phyloP scores from a whole-genome alignment of 2,888 invertebrate species.

The Hipparchia semele region DNA sequence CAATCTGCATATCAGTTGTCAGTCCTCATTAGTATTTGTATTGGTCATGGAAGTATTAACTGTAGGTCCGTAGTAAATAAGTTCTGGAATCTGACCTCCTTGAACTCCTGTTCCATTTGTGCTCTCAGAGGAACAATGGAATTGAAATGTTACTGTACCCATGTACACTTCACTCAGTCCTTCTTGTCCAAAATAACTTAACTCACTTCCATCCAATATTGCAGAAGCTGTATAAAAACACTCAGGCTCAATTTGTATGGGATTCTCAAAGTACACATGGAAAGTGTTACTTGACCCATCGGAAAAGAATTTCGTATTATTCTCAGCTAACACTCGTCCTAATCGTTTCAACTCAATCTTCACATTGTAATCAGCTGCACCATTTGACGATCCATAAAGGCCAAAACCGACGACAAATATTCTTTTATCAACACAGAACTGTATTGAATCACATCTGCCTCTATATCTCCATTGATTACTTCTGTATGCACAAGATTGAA shows the following conservation, averaged over 20 bases:
- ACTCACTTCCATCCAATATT: constrained; percentile 94
- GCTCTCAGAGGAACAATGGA: constrained; percentile 98
- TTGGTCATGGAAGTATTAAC: constrained; percentile 70
- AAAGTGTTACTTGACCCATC: constrained; percentile 98
- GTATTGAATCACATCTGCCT: constrained; percentile 97
- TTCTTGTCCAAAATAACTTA: constrained; percentile 98
- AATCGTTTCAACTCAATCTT: constrained; percentile 96
- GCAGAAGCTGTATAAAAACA: constrained; percentile 98
- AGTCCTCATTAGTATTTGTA: constrained; percentile 76
- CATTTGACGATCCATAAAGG: constrained; percentile 97
- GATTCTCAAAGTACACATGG: constrained; percentile 91
- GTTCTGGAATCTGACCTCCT: constrained; percentile 98
- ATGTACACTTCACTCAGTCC: constrained; percentile 97
- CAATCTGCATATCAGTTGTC: constrained; percentile 65
- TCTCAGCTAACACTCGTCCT: constrained; percentile 94
- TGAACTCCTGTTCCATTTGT: constrained; percentile 99
- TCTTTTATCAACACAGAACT: constrained; percentile 97
- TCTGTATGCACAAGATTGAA: constrained; percentile 97
- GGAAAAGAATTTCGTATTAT: constrained; percentile 96
- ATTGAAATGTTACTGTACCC: constrained; percentile 97
- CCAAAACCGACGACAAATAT: constrained; percentile 98
- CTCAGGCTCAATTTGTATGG: constrained; percentile 95
- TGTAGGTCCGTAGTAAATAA: constrained; percentile 96
- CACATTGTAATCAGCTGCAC: constrained; percentile 97
- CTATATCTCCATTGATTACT: constrained; percentile 99